Evolutionary conservation across 2,888 invertebrate genomes (phyloP).

Genomic region (Galerucella nymphaeae): DNA sequence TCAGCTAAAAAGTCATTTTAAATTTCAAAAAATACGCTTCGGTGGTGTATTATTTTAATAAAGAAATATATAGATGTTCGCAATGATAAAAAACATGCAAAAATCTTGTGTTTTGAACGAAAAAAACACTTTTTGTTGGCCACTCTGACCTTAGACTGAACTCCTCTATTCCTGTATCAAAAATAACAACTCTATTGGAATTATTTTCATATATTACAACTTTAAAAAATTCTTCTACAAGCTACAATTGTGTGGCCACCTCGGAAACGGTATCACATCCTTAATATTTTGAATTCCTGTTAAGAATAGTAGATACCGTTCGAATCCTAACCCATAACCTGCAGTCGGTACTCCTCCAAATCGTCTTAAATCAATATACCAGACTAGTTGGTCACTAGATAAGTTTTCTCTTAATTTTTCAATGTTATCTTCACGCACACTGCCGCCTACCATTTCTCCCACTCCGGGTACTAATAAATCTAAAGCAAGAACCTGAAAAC

Average conservation of each 20-base stretch:
- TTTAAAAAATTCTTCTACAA: slow-evolving; percentile 64
- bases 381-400: slow-evolving; percentile 71
- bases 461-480: slow-evolving; percentile 90
- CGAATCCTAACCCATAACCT: slow-evolving; percentile 97
- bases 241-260: slow-evolving; percentile 90
- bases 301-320: slow-evolving; percentile 86
- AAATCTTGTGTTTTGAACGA: too few relatives aligned
- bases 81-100: too few relatives aligned
- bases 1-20: too few relatives aligned
- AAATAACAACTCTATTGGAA: neutral
- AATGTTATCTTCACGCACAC: slow-evolving; percentile 87
- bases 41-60: too few relatives aligned
- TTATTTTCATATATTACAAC: slow-evolving; percentile 7
- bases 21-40: too few relatives aligned
- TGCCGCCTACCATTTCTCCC: slow-evolving; percentile 96
- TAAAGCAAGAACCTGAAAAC: slow-evolving; percentile 77
- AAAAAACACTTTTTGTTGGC: too few relatives aligned
- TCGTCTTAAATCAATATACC: slow-evolving; percentile 92
- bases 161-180: neutral
- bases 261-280: slow-evolving; percentile 94
- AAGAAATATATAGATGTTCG: too few relatives aligned
- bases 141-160: too few relatives aligned
- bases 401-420: slow-evolving; percentile 72
- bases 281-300: slow-evolving; percentile 89
- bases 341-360: slow-evolving; percentile 91